Conservation (phyloP, 2,797 vertebrate genomes). For the Melanotaenia nigrans region DNA sequence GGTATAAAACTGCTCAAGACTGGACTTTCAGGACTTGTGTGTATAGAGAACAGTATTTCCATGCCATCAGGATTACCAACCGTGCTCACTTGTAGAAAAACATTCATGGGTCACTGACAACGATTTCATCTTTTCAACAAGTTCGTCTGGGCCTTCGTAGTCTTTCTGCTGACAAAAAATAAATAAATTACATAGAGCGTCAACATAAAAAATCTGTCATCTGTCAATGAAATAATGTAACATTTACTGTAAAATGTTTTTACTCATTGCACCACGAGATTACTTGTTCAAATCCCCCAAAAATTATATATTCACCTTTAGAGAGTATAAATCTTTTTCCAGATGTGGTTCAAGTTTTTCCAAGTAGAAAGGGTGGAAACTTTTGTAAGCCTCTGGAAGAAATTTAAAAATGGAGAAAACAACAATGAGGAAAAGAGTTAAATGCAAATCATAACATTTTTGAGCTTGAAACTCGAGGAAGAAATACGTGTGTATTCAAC, state of each 20-base stretch:
- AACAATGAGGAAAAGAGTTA: background rate
- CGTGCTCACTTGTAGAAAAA: conserved; percentile 77
- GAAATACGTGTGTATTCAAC: background rate
- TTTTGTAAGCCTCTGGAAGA: conserved; percentile 82
- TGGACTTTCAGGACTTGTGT: background rate
- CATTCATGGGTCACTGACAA: conserved; percentile 77
- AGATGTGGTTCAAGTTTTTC: conserved; percentile 75
- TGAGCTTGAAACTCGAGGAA: background rate
- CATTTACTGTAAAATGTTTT: background rate
- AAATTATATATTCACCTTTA: conserved; percentile 84
- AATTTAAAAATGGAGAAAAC: conserved; percentile 13
- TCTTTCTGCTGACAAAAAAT: conserved; percentile 69
- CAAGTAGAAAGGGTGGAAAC: conserved; percentile 85
- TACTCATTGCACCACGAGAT: rapidly evolving
- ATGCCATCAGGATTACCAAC: background rate
- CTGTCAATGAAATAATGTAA: background rate
- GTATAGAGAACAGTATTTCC: background rate
- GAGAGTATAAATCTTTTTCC: conserved; percentile 78
- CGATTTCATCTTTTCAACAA: conserved; percentile 86
- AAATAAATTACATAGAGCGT: background rate
- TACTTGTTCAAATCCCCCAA: background rate
- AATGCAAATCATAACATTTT: too few relatives aligned
- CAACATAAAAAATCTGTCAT: background rate
- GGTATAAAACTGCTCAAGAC: background rate
- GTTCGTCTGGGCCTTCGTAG: conserved; percentile 79